phyloP scores from a whole-genome alignment of 2,113 vertebrate species.

The Vicugna pacos region DNA sequence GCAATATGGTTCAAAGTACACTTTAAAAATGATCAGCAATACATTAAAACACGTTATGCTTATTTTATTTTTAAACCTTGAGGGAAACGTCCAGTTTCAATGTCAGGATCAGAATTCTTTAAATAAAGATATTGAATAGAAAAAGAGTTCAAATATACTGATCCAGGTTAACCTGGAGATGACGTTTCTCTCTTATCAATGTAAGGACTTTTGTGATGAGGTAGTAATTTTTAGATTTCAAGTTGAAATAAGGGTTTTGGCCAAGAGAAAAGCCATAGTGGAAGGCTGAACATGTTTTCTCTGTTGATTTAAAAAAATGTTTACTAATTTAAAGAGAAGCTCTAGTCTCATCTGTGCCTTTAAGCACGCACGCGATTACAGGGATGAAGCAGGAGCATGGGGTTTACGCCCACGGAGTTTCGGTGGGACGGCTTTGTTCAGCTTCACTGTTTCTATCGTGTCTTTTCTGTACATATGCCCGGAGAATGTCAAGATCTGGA shows the following conservation, averaged over 20 bases:
- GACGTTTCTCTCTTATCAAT: not conserved
- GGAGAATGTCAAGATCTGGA: constrained; percentile 68
- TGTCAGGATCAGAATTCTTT: not conserved
- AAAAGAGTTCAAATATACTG: not conserved
- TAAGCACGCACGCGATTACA: not conserved
- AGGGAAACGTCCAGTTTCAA: not conserved
- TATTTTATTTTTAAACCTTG: constrained; percentile 62
- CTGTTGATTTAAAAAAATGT: not conserved
- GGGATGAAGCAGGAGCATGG: not conserved
- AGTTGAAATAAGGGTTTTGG: not conserved
- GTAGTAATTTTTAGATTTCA: constrained; percentile 23
- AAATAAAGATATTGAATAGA: not conserved
- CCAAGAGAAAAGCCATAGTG: not conserved
- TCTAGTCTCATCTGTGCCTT: not conserved
- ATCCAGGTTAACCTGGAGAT: constrained; percentile 28
- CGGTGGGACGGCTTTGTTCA: constrained; percentile 25
- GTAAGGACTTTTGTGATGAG: not conserved
- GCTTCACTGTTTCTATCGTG: constrained; percentile 60
- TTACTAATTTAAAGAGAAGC: not conserved
- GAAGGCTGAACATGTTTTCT: not conserved
- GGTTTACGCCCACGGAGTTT: constrained; percentile 47
- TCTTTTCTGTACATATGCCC: constrained; percentile 58
- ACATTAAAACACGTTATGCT: not conserved
- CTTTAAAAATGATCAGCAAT: not conserved
- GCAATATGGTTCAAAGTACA: not conserved